Conservation (phyloP, 2,113 vertebrate species). For the Calonectris borealis region DNA sequence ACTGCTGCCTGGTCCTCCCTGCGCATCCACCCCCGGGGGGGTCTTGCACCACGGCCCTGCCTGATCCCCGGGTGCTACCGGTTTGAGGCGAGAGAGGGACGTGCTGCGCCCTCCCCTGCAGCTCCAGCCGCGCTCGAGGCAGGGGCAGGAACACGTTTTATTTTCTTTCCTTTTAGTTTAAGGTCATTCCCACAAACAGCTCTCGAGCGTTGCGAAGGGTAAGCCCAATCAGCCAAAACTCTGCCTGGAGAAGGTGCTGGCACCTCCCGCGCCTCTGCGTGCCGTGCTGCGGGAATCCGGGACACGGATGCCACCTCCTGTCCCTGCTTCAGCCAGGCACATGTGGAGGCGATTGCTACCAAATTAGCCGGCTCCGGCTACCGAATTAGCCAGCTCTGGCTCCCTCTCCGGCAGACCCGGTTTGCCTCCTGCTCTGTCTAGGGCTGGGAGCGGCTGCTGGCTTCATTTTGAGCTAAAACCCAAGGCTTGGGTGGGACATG, state of each 20-base stretch:
- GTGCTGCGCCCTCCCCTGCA: rapidly evolving
- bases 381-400: not conserved
- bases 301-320: not conserved
- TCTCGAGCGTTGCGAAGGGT: rapidly evolving
- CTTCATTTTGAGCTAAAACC: not conserved
- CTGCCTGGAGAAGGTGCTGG: not conserved
- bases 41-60: rapidly evolving
- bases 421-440: not conserved
- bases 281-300: not conserved
- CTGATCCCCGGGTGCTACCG: rapidly evolving
- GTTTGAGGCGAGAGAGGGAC: not conserved
- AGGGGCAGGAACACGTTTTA: rapidly evolving
- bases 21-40: not conserved
- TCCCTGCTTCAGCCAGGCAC: not conserved
- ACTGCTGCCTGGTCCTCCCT: not conserved
- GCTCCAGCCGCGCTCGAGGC: not conserved
- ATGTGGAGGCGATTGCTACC: rapidly evolving
- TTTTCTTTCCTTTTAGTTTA: not conserved
- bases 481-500: not conserved
- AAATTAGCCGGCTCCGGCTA: not conserved
- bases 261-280: not conserved
- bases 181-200: not conserved
- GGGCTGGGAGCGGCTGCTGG: not conserved
- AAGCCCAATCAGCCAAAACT: not conserved
- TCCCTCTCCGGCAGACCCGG: not conserved